A percentile compares a stretch with the other conserved stretches of the same genome.
These are phyloP conservation scores for Ceratina japonica DNA, from an alignment of 1,140 invertebrate species.

Conservation along the genomic window DNA sequence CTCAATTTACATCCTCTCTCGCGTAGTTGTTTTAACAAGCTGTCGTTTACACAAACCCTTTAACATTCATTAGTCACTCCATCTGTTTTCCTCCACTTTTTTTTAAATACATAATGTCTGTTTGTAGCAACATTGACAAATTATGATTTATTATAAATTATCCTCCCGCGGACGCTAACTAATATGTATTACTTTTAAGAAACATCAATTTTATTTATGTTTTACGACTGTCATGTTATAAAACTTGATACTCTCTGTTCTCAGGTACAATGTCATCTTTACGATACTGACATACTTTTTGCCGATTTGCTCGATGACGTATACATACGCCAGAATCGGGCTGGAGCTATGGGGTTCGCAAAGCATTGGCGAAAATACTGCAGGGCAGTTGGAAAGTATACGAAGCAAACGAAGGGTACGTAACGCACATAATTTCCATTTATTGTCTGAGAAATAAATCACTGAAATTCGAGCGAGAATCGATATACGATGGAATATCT, in stretches of 20 bases:
- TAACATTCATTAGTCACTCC: background rate
- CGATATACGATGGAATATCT: too few species aligned
- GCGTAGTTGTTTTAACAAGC: background rate
- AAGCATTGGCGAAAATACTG: slow-evolving; percentile 96
- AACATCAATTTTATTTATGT: background rate
- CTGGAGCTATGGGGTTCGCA: slow-evolving; percentile 96
- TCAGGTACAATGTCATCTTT: slow-evolving; percentile 93
- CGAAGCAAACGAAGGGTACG: slow-evolving; percentile 95
- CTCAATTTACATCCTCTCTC: background rate
- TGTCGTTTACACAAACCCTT: background rate
- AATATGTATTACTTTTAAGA: background rate
- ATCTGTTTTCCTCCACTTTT: background rate
- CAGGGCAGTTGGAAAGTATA: slow-evolving; percentile 93
- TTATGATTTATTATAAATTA: too few species aligned
- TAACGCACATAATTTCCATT: slow-evolving; percentile 49
- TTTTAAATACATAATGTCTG: too few species aligned
- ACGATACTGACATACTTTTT: slow-evolving; percentile 96
- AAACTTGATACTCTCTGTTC: slow-evolving; percentile 55
- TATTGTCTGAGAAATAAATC: background rate
- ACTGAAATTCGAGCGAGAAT: background rate
- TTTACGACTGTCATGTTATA: background rate
- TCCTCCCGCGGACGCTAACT: too few species aligned
- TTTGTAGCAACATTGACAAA: too few species aligned
- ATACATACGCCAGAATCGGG: slow-evolving; percentile 94
- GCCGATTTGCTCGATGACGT: slow-evolving; percentile 94